Conservation (phyloP, 2,113 vertebrate species). For the Bombycilla garrulus region DNA sequence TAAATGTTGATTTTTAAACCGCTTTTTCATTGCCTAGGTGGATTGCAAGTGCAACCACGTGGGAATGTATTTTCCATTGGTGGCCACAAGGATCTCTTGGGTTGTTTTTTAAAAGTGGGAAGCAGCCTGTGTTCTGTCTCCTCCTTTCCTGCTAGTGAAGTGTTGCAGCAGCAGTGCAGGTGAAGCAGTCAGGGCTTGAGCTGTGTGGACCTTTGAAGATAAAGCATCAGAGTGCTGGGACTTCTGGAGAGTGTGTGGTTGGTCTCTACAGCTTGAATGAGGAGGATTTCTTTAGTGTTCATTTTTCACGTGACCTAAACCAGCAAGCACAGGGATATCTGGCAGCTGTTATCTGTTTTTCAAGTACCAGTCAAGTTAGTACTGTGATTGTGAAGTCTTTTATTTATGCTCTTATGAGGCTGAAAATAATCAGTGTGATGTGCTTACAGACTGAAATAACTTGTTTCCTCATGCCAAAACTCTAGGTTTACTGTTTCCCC, state of each 20-base stretch:
- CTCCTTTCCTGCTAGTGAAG: not conserved
- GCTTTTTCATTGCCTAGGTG: not conserved
- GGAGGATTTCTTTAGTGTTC: not conserved
- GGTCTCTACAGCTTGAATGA: not conserved
- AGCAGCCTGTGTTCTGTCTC: not conserved
- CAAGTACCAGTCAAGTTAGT: not conserved
- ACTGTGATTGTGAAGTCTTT: not conserved
- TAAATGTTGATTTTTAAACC: not conserved
- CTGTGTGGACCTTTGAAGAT: not conserved
- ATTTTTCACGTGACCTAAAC: not conserved
- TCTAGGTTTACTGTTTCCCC: not conserved
- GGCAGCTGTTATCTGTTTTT: not conserved
- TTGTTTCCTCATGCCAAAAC: not conserved
- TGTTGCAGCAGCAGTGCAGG: not conserved
- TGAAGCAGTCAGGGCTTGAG: not conserved
- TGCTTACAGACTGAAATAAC: not conserved
- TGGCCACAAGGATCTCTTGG: not conserved
- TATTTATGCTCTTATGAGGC: not conserved
- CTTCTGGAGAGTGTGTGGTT: not conserved
- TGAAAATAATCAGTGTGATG: not conserved
- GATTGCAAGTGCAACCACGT: not conserved
- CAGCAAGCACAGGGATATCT: not conserved
- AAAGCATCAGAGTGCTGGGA: not conserved
- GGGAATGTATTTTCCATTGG: not conserved
- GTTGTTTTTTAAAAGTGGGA: not conserved